Percentiles rank a stretch among this genome's conserved stretches.
Evolutionary conservation across 2,797 vertebrate genomes (phyloP).

Genomic region (Sebastes alutus): DNA sequence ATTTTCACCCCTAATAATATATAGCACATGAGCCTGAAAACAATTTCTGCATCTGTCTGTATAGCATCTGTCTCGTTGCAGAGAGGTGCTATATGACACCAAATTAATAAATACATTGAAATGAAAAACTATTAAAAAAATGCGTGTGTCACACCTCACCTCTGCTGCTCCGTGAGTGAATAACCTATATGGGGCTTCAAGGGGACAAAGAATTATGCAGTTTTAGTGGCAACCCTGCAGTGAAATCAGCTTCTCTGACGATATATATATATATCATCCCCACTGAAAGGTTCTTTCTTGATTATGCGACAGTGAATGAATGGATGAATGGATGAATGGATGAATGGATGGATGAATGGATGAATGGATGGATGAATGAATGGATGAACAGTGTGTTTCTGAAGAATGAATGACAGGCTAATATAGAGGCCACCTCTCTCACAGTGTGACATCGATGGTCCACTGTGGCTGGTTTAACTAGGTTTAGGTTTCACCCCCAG

Average conservation of each 20-base stretch:
- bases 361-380: background rate
- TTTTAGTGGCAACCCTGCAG: background rate
- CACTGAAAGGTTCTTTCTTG: background rate
- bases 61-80: background rate
- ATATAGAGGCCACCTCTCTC: background rate
- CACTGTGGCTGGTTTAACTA: conserved; percentile 29
- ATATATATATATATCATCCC: background rate
- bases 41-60: background rate
- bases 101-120: background rate
- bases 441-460: background rate
- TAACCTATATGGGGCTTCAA: background rate
- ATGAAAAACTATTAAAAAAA: background rate
- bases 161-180: background rate
- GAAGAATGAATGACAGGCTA: background rate
- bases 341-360: no score
- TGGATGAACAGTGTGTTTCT: background rate
- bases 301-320: background rate
- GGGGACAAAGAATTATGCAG: background rate
- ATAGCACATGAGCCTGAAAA: background rate
- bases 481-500: conserved; percentile 30
- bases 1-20: no score
- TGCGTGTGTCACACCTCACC: background rate
- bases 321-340: background rate
- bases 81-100: background rate
- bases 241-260: background rate